Evolutionary conservation across 1,140 invertebrate genomes (phyloP), one percentile per base, ranked within the genome.

Genomic region (Drosophila tropicalis): DNA sequence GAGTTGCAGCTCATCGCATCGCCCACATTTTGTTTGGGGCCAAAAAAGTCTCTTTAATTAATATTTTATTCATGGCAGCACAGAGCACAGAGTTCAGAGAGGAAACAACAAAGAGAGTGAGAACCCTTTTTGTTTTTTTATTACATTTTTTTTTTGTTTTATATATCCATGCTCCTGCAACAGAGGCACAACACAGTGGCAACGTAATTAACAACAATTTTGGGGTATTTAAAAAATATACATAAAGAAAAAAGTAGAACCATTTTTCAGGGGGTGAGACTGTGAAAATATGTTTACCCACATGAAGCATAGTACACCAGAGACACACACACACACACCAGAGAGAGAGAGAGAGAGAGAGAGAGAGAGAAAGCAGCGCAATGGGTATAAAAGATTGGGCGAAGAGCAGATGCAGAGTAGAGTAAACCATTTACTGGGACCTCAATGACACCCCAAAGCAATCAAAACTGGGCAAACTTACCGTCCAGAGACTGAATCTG

Each of bases 41-140:
- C 29, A 29, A 29, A 64, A 76, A 72, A 83, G 83, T 65, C 84
- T 89, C 84, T 89, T 87, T 87, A 87, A 87, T 87, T 87, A 87
- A 87, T 87, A 87, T 89, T 87, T 83, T 89, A 87, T 89, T 73
- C 84, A 79, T 79, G 69, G 67, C 40, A 65, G 44, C 44, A 51
- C 44, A 47, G 44, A 15, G 12, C 7, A 47, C 9, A 51, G 44
- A 15, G 12, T 6, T 19, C 9, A 51, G 44, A 51, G 44, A 51
- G 17, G n/a, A 3, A 51, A 51, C 44, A 51, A 22, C 44, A 51
- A 51, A 51, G 44, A 51, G 63, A 62, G 56, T 70, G 60, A 62
- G 39, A 40, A 29, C 61, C 75, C 62, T 65, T 68, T 72, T 78
- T 62, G 47, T 68, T 69, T 9, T 17, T 10, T 3, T 39, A 39